Conservation (phyloP, 35 echinoderm and acorn worm species). For the Acanthaster planci region DNA sequence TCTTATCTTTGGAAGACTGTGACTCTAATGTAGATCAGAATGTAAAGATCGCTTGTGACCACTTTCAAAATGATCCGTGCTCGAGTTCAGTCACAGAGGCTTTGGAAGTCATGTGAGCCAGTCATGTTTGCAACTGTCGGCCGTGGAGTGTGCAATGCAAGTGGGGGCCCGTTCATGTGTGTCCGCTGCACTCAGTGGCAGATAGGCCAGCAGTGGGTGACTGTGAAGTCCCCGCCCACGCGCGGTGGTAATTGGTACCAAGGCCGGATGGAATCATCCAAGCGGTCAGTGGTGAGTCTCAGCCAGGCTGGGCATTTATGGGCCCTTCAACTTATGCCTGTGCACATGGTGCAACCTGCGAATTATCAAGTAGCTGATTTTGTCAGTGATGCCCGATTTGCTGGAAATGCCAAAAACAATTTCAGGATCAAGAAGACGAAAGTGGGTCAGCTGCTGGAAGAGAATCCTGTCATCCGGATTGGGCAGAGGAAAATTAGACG, state of each 20-base stretch:
- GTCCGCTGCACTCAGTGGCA: too few relatives aligned
- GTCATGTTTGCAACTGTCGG: too few relatives aligned
- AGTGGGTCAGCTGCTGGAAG: slow-evolving; percentile 4
- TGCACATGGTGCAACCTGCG: neutral
- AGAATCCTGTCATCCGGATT: neutral
- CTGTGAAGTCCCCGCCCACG: neutral
- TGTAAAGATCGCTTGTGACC: neutral
- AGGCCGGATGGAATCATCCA: slow-evolving; percentile 7
- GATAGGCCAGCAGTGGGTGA: too few relatives aligned
- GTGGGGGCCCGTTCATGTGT: too few relatives aligned
- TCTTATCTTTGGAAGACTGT: slow-evolving; percentile 5
- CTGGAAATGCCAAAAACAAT: neutral
- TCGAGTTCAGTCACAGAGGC: neutral
- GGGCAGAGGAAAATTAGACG: neutral
- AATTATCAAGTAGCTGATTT: slow-evolving; percentile 7
- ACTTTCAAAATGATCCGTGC: slow-evolving; percentile 6
- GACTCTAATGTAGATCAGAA: neutral
- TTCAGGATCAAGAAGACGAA: neutral
- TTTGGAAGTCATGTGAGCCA: neutral
- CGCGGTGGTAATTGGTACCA: neutral
- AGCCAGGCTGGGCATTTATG: neutral
- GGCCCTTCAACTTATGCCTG: neutral
- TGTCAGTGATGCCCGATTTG: slow-evolving; percentile 13
- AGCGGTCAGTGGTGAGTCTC: slow-evolving; percentile 2
- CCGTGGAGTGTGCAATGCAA: too few relatives aligned